Percentiles rank a stretch among this genome's conserved stretches.
Evolutionary conservation across 2,113 vertebrate genomes (phyloP).

Genomic region (Oncorhynchus tshawytscha): DNA sequence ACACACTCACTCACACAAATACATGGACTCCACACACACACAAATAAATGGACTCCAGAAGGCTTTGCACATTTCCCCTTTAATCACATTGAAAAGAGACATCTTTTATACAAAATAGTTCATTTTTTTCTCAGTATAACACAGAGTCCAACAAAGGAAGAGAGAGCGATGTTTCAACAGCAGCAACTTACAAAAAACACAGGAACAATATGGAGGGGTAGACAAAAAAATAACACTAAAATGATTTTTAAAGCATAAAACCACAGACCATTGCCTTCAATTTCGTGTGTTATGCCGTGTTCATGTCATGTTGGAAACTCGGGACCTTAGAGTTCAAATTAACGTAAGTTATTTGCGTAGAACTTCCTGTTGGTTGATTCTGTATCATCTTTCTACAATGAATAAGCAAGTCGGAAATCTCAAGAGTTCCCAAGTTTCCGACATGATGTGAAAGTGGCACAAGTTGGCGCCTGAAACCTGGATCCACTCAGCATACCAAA

Average conservation of each 20-base stretch:
- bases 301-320: no score
- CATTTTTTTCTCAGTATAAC: slow-evolving; percentile 37
- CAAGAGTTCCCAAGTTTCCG: no score
- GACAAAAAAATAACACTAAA: slow-evolving; percentile 4
- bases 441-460: no score
- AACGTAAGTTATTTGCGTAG: no score
- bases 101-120: slow-evolving; percentile 51
- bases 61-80: slow-evolving; percentile 40
- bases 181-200: slow-evolving; percentile 46
- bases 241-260: background rate
- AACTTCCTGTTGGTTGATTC: no score
- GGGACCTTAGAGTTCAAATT: no score
- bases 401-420: no score
- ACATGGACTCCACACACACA: background rate
- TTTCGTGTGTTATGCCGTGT: no score
- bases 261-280: background rate
- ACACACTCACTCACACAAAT: background rate
- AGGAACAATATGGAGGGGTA: slow-evolving; percentile 12
- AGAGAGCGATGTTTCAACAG: slow-evolving; percentile 25
- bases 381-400: no score
- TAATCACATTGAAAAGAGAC: slow-evolving; percentile 51
- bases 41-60: slow-evolving; percentile 13
- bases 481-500: background rate
- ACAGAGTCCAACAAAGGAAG: slow-evolving; percentile 38
- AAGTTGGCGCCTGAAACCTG: slow-evolving; percentile 3